Evolutionary conservation across 2,888 invertebrate species (phyloP).

Genomic region (Podabrus alpinus): DNA sequence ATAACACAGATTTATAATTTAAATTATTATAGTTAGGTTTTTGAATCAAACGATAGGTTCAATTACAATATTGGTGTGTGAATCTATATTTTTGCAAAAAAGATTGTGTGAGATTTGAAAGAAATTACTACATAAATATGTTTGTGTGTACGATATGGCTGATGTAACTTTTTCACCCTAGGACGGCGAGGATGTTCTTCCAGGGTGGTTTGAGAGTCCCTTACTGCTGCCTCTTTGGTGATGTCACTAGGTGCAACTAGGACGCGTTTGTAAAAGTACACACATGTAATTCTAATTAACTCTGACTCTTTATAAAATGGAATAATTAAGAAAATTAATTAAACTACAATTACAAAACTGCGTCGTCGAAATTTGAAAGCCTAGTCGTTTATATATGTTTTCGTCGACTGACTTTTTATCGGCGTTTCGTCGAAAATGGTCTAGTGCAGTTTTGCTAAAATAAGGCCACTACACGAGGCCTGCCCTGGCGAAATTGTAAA

Average conservation of each 20-base stretch:
- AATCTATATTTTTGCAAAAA: conserved; percentile 1
- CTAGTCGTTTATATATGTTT: neutral
- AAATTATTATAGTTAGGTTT: conserved; percentile 23
- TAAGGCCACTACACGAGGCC: no score
- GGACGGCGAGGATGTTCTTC: conserved; percentile 52
- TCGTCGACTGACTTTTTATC: neutral
- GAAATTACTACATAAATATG: neutral
- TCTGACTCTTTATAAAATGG: neutral
- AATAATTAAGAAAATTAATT: neutral
- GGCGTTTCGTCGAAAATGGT: neutral
- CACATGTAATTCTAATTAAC: conserved; percentile 14
- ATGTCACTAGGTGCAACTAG: conserved; percentile 37
- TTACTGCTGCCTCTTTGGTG: conserved; percentile 50
- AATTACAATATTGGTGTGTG: conserved; percentile 13
- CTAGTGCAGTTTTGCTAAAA: neutral
- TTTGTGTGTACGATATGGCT: conserved; percentile 44
- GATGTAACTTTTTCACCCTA: conserved; percentile 57
- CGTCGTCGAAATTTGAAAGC: neutral
- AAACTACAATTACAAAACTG: neutral
- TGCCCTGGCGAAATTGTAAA: neutral
- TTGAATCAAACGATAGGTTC: conserved; percentile 23
- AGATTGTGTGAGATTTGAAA: conserved; percentile 5
- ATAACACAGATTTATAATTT: neutral
- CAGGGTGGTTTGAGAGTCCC: conserved; percentile 45
- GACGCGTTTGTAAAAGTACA: conserved; percentile 32